Percentiles rank a stretch among this genome's conserved stretches.
phyloP scores from a whole-genome alignment of 2,113 vertebrate genomes.

The Motacilla alba region DNA sequence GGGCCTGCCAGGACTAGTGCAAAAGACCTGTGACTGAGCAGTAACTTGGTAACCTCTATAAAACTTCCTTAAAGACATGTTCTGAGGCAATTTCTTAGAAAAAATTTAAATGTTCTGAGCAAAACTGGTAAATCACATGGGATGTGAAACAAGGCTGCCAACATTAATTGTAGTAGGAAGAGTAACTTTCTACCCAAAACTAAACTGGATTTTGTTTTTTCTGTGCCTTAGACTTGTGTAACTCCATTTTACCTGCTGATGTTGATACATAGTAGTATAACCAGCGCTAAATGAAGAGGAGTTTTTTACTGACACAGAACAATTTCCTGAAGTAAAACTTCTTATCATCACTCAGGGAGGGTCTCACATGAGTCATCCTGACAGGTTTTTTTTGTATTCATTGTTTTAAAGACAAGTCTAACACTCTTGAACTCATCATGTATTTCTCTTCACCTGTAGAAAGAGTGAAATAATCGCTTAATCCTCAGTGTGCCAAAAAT shows the following conservation, averaged over 20 bases:
- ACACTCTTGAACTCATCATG: background rate
- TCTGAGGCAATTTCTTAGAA: background rate
- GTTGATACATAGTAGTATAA: background rate
- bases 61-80: background rate
- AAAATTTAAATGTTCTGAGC: background rate
- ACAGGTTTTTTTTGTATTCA: background rate
- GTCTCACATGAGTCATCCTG: background rate
- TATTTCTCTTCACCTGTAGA: conserved; percentile 17
- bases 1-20: background rate
- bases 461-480: conserved; percentile 10
- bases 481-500: conserved; percentile 7
- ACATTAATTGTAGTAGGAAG: background rate
- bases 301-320: background rate
- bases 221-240: background rate
- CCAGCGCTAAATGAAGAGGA: background rate
- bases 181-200: background rate
- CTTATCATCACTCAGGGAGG: background rate
- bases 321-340: background rate
- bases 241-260: background rate
- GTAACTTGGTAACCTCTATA: background rate
- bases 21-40: background rate
- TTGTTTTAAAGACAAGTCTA: background rate
- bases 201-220: background rate
- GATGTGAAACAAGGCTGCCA: background rate
- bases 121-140: background rate